Evolutionary conservation across 1,140 invertebrate species (phyloP).

Genomic region (Sitophilus oryzae): DNA sequence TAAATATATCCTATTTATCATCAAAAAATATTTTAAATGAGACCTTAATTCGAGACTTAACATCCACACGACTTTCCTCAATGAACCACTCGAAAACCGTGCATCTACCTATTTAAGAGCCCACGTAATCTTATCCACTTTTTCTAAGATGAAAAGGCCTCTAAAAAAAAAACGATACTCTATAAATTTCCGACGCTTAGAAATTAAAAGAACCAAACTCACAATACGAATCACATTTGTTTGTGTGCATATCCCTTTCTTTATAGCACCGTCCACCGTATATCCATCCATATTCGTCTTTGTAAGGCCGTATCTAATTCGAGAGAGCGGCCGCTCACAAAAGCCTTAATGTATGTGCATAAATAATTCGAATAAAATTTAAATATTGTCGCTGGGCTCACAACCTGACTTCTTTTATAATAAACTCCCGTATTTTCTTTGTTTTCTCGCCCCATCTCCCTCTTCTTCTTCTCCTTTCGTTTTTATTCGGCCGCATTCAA

Average conservation of each 20-base stretch:
- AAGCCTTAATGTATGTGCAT: constrained; percentile 32
- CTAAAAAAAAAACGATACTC: background rate
- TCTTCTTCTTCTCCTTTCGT: no score
- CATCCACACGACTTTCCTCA: no score
- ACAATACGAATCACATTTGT: constrained; percentile 32
- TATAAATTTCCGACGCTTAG: constrained; percentile 10
- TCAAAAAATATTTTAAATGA: no score
- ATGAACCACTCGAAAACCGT: no score
- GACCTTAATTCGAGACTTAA: no score
- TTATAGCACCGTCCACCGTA: constrained; percentile 26
- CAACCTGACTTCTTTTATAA: constrained; percentile 24
- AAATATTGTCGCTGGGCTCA: constrained; percentile 29
- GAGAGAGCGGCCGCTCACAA: constrained; percentile 31
- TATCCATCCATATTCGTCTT: constrained; percentile 25
- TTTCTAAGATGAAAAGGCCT: no score
- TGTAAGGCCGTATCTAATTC: constrained; percentile 29
- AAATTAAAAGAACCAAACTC: constrained; percentile 13
- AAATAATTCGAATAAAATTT: constrained; percentile 34
- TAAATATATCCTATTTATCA: no score
- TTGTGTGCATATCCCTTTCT: constrained; percentile 28
- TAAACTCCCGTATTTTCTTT: constrained; percentile 29
- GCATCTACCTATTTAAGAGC: no score
- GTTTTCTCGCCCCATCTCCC: no score
- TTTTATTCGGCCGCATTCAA: no score
- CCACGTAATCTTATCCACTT: no score